A percentile compares a stretch with the other conserved stretches of the same genome.
These are phyloP conservation scores for Pionites leucogaster DNA, from an alignment of 2,113 vertebrate species.

Conservation along the genomic window DNA sequence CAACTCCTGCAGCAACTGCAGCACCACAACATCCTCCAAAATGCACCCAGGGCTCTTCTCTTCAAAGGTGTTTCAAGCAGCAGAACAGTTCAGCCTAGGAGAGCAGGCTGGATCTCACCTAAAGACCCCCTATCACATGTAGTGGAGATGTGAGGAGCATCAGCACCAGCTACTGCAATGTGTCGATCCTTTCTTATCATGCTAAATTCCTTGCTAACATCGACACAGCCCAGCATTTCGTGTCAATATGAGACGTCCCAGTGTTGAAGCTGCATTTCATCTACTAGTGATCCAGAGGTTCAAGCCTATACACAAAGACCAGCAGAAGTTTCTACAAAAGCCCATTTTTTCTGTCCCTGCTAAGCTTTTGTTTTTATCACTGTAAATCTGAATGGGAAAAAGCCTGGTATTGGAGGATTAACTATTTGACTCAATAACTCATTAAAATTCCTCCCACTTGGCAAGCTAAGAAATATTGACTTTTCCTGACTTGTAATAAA, in stretches of 20 bases:
- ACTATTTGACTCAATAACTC: conserved; percentile 76
- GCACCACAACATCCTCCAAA: background rate
- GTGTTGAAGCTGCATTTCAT: background rate
- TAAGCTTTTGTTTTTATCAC: conserved; percentile 70
- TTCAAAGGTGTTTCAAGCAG: background rate
- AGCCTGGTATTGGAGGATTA: conserved; percentile 73
- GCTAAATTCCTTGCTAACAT: background rate
- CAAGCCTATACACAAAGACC: background rate
- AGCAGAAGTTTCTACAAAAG: background rate
- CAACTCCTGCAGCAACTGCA: background rate
- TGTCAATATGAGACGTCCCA: background rate
- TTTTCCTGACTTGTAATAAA: conserved; percentile 78
- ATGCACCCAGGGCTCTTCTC: background rate
- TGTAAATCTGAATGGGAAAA: conserved; percentile 65
- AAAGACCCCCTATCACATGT: background rate
- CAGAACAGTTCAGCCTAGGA: background rate
- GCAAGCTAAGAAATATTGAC: conserved; percentile 70
- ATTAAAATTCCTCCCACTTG: conserved; percentile 77
- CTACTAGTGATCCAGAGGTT: background rate
- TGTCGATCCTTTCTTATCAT: background rate
- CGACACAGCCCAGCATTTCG: background rate
- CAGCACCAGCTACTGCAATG: background rate
- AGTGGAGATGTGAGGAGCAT: background rate
- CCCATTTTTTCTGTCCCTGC: background rate
- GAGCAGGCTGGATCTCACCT: background rate